These are phyloP conservation scores for Meganola albula DNA, from an alignment of 2,888 invertebrate genomes.

Conservation along the genomic window DNA sequence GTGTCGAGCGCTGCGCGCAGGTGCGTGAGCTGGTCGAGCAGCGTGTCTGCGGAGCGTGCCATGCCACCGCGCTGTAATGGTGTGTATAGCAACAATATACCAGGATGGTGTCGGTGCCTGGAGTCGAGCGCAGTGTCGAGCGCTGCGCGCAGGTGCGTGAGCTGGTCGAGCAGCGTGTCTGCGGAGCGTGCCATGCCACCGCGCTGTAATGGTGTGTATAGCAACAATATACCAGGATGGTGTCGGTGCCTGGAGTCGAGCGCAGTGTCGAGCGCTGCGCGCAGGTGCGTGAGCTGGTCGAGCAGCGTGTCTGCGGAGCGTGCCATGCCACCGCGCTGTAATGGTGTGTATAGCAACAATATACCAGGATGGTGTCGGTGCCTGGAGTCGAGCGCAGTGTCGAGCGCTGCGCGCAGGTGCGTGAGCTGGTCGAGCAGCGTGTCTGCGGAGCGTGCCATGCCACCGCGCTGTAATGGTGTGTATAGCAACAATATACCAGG, in stretches of 20 bases:
- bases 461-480: conserved; percentile 6
- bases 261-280: conserved; percentile 92
- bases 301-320: conserved; percentile 93
- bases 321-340: conserved; percentile 80
- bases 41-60: conserved; percentile 90
- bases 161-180: conserved; percentile 94
- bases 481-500: conserved; percentile 38
- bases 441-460: conserved; percentile 82
- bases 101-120: conserved; percentile 39
- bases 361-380: conserved; percentile 33
- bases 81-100: conserved; percentile 9
- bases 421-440: conserved; percentile 95
- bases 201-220: conserved; percentile 6
- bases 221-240: conserved; percentile 43
- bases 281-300: conserved; percentile 94
- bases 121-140: conserved; percentile 92
- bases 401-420: conserved; percentile 90
- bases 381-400: conserved; percentile 87
- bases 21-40: conserved; percentile 94
- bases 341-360: not conserved
- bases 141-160: conserved; percentile 89
- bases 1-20: conserved; percentile 91
- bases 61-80: conserved; percentile 78
- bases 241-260: conserved; percentile 82
- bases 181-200: conserved; percentile 78